Percentiles rank a stretch among this genome's conserved stretches.
Evolutionary conservation across 2,888 invertebrate species (phyloP).

Genomic region (Yponomeuta malinellus): DNA sequence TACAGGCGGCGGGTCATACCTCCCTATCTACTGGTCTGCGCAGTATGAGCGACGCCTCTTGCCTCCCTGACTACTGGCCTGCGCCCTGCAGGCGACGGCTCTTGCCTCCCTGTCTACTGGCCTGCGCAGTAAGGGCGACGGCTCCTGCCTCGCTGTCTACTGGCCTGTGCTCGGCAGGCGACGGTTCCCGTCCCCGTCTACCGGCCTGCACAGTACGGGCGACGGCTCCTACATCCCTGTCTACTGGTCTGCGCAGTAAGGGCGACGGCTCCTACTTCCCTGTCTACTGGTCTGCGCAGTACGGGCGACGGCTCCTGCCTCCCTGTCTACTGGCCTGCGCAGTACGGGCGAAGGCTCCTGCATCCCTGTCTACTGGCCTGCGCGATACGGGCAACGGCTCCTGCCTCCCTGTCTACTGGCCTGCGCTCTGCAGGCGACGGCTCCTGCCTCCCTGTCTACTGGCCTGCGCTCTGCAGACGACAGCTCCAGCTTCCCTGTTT

Average conservation of each 20-base stretch:
- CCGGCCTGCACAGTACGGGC: not conserved
- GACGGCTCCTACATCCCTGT: not conserved
- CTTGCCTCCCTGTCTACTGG: not conserved
- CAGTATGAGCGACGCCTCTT: not conserved
- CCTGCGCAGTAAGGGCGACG: not conserved
- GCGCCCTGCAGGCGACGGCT: not conserved
- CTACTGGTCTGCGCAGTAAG: not conserved
- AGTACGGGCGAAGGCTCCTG: not conserved
- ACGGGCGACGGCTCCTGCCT: not conserved
- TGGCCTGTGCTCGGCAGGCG: not conserved
- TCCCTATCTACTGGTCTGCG: not conserved
- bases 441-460: not conserved
- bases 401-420: too few species aligned
- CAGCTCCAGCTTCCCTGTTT: not conserved
- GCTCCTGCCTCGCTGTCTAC: not conserved
- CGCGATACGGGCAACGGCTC: too few species aligned
- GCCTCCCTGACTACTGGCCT: not conserved
- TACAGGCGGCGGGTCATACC: not conserved
- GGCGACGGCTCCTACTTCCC: not conserved
- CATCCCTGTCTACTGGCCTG: not conserved
- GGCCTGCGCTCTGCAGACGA: not conserved
- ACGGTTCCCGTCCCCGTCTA: not conserved
- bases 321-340: not conserved
- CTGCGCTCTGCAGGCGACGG: not conserved
- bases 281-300: not conserved